Base-by-base conservation (phyloP, 2,113 vertebrate genomes). In the Corythornis madagascariensis region DNA sequence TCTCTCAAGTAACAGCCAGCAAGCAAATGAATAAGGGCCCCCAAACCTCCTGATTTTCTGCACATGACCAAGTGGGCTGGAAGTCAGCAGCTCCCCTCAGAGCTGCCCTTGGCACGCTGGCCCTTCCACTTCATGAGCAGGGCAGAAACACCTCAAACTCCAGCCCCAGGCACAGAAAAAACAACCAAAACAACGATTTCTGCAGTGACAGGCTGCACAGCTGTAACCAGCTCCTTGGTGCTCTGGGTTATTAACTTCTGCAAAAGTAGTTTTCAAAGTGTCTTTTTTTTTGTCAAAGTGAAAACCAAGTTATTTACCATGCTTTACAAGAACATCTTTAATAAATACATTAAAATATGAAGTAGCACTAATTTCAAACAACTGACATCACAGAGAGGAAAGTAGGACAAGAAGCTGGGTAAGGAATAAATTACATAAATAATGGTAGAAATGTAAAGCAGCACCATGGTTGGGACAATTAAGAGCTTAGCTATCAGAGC, bases 61-160 rank as follows among this genome's bases (percentile, higher is more conserved):
- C 5, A 0, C 3, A 10, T 29, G 17, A 19, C 10, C 55, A 20
- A 2, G 4, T 0, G 0, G 38, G 66, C 11, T 21, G 71, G 65
- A 31, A 16, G 11, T 1, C 33, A 63, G 28, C 13, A 70, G 10
- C 24, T 40, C 50, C 22, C 25, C 11, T 31, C 6, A 2, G 0
- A 3, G 11, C 47, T 29, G 29, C 16, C 43, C n/a, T 28, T 33
- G 8, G n/a, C 45, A 47, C 5, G 16, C 65, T 12, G 16, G 4
- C 20, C 29, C 38, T 13, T 9, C 45, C 29, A 10, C 43, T 9
- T 13, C 20, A 13, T 1, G 3, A 4, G 19, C 31, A 53, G 69
- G 69, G 22, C 40, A 73, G 24, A 42, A 50, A 59, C 40, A 65
- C 6, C 33, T 42, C 83, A 3, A 70, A 28, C 29, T 18, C 65